Base-by-base conservation (phyloP, 2,113 vertebrate species). In the Carlito syrichta region DNA sequence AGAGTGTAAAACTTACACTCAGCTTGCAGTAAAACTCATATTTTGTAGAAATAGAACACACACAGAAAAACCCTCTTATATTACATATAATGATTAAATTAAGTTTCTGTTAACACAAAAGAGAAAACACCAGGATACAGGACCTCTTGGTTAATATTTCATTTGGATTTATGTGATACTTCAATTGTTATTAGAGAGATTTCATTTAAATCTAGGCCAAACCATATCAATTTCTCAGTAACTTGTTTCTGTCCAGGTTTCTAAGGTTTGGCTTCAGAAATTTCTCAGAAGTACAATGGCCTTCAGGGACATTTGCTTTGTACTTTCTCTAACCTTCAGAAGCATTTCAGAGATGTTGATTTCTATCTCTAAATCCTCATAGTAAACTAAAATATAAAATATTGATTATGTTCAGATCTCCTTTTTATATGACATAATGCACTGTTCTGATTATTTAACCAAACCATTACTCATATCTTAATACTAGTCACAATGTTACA, bases 381-480 rank as follows among this genome's bases (percentile, higher is more conserved):
- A 89, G n/a, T 40, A 87, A 94, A 20, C 62, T 92, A 58, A 89
- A 89, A 81, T 78, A 73, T 32, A 50, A 82, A 85, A 93, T 78
- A 38, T 1, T 54, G 38, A 92, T 63, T 81, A 68, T 85, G 35
- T 9, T 82, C 17, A 84, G 5, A 60, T 86, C 1, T 86, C 60
- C 5, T 73, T 1, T 54, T 76, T 76, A 48, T 92, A 35, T 89
- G 6, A 0, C 1, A 35, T 43, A 52, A 58, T 60, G 2, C 40
- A 40, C 35, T 77, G 54, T 60, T 86, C 13, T 50, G 27, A 50
- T 87, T 96, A 48, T 87, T 83, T 79, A 86, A 81, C 10, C 22
- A 13, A 87, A 52, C 38, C 40, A 40, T 45, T 77, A 76, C 3
- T 50, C 32, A 69, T 81, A 20, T 66, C 56, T 78, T 95, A 71